Conservation (phyloP, 2,113 vertebrate species). For the Taurulus bubalis region DNA sequence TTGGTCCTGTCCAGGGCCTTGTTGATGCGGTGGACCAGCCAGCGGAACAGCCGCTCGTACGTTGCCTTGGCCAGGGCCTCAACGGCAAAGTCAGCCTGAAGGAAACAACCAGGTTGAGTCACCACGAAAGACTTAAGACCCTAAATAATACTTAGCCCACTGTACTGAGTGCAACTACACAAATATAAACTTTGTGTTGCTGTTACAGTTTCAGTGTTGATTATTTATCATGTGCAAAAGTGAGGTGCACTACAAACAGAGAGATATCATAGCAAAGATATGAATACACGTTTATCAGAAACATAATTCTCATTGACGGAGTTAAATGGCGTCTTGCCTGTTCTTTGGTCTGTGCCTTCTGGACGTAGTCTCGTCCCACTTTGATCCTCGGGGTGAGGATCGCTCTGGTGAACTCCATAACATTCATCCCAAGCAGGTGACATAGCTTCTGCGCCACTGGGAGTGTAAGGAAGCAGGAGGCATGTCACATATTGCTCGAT, state of each 20-base stretch:
- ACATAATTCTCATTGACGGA: not conserved
- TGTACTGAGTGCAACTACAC: not conserved
- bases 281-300: not conserved
- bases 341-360: slow-evolving; percentile 99
- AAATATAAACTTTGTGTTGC: not conserved
- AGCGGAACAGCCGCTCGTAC: slow-evolving; percentile 97
- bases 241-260: not conserved
- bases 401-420: slow-evolving; percentile 98
- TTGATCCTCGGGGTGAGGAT: slow-evolving; percentile 98
- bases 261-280: not conserved
- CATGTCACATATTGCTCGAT: not conserved
- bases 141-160: not conserved
- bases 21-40: slow-evolving; percentile 98
- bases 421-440: slow-evolving; percentile 96
- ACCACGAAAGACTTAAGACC: not conserved
- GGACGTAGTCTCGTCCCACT: slow-evolving; percentile 97
- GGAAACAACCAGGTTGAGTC: not conserved
- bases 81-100: slow-evolving; percentile 95
- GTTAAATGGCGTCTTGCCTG: slow-evolving; percentile 82
- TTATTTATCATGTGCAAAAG: not conserved
- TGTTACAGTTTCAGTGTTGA: slow-evolving; percentile 1
- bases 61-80: slow-evolving; percentile 98
- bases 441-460: slow-evolving; percentile 98
- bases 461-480: not conserved
- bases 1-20: slow-evolving; percentile 98